phyloP scores from a whole-genome alignment of 2,888 invertebrate species.

The Trissoscelio sp. region DNA sequence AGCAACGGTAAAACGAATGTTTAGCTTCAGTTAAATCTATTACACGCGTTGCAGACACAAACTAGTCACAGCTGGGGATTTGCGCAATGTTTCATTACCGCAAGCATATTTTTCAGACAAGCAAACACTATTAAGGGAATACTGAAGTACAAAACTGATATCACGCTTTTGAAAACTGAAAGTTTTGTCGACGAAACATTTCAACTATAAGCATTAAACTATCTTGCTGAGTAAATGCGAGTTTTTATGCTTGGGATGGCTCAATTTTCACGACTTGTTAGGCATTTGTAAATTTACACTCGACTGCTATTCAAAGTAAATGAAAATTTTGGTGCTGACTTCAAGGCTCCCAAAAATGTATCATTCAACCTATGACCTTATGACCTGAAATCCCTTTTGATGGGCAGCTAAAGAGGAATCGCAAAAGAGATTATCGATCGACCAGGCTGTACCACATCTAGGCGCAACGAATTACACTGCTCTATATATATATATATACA shows the following conservation, averaged over 20 bases:
- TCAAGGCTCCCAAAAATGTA: conserved; percentile 38
- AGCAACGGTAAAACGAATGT: neutral
- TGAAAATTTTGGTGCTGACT: conserved; percentile 4
- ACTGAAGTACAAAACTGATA: no score
- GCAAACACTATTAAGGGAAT: neutral
- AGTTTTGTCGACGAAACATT: no score
- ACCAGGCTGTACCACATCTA: conserved; percentile 53
- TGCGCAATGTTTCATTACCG: neutral
- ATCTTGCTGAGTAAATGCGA: neutral
- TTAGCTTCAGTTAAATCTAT: neutral
- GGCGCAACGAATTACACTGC: conserved; percentile 27
- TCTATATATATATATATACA: neutral
- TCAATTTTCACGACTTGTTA: conserved; percentile 26
- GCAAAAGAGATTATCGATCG: conserved; percentile 67
- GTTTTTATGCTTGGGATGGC: conserved; percentile 5
- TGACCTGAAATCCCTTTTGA: conserved; percentile 71
- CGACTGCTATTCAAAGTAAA: conserved; percentile 19
- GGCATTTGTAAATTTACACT: neutral
- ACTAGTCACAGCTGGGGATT: neutral
- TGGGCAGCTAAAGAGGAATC: conserved; percentile 54
- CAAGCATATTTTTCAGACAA: neutral
- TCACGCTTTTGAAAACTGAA: no score
- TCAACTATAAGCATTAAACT: neutral
- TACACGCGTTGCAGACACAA: no score
- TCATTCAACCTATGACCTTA: conserved; percentile 68